These are phyloP conservation scores for Drosophila sucinea DNA, from an alignment of 1,140 invertebrate genomes.

Conservation along the genomic window DNA sequence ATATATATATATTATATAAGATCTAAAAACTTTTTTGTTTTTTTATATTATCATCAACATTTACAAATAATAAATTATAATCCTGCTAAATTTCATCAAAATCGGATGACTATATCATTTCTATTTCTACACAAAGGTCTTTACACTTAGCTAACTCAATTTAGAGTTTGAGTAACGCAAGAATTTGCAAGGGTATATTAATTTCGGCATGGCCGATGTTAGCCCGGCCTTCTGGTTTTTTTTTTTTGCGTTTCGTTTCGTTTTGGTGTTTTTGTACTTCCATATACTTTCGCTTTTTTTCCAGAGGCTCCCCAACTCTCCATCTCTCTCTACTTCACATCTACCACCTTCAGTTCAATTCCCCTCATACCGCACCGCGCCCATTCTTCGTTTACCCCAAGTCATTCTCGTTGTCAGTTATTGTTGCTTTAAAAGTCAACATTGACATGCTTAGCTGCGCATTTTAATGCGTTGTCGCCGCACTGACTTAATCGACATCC, in stretches of 20 bases:
- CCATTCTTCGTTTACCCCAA: constrained; percentile 5
- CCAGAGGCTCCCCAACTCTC: neutral
- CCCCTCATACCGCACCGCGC: neutral
- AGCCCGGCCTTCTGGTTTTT: too few species aligned
- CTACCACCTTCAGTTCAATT: neutral
- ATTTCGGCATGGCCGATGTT: too few species aligned
- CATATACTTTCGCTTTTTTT: constrained; percentile 76
- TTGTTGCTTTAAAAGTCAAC: constrained; percentile 68
- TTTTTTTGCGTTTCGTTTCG: constrained; percentile 43
- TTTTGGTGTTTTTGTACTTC: constrained; percentile 57
- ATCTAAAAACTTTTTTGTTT: neutral
- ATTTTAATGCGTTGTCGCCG: constrained; percentile 64
- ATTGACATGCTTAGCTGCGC: constrained; percentile 76
- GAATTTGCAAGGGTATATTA: too few species aligned
- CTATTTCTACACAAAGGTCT: too few species aligned
- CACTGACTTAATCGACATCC: constrained; percentile 9
- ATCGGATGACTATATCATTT: too few species aligned
- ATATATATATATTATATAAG: too few species aligned
- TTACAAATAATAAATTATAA: too few species aligned
- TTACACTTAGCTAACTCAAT: too few species aligned
- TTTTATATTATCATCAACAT: too few species aligned
- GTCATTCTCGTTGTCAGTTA: constrained; percentile 38
- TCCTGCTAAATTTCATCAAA: too few species aligned
- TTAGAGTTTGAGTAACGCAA: too few species aligned
- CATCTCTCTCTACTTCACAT: neutral